phyloP scores from a whole-genome alignment of 1,140 invertebrate genomes.

The Ceratina calcarata region DNA sequence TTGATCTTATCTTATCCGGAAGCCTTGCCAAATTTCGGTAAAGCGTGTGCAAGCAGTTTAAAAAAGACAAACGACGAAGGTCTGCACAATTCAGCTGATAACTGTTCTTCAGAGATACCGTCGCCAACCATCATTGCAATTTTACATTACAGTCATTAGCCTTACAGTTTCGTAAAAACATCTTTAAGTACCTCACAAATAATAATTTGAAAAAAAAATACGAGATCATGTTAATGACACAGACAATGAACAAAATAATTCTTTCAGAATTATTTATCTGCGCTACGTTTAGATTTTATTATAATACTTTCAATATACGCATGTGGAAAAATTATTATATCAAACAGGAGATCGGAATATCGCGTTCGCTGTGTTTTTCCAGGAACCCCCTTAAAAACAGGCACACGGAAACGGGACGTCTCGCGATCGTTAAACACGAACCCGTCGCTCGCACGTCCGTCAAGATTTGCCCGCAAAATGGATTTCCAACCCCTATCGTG shows the following conservation, averaged over 20 bases:
- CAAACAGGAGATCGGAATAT: neutral
- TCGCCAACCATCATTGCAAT: too few relatives aligned
- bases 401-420: constrained; percentile 11
- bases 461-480: constrained; percentile 68
- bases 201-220: neutral
- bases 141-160: too few relatives aligned
- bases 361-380: constrained; percentile 5
- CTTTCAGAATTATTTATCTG: too few relatives aligned
- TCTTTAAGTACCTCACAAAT: neutral
- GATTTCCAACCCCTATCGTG: constrained; percentile 35
- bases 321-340: too few relatives aligned
- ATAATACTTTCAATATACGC: neutral
- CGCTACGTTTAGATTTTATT: neutral
- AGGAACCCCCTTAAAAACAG: neutral
- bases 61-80: neutral
- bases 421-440: constrained; percentile 26
- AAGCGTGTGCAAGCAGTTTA: too few relatives aligned
- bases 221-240: too few relatives aligned
- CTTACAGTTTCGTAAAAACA: too few relatives aligned
- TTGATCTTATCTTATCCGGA: neutral
- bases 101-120: too few relatives aligned
- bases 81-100: too few relatives aligned
- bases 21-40: neutral
- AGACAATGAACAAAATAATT: too few relatives aligned
- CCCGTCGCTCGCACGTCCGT: constrained; percentile 67